Evolutionary conservation across 2,888 invertebrate species (phyloP).

Genomic region (Acrocyrtus sp.): DNA sequence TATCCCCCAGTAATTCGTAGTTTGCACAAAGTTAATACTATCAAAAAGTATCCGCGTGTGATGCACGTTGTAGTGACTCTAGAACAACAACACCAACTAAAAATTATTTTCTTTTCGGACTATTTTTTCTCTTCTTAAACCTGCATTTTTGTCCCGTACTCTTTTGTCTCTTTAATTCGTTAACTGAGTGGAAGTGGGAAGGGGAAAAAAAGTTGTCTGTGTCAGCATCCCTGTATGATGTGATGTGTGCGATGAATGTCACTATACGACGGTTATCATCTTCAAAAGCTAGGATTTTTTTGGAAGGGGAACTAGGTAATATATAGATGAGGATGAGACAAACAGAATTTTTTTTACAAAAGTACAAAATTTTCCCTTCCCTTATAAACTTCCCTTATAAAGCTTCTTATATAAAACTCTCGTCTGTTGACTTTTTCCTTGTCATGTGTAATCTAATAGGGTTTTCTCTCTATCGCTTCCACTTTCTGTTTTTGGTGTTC

Average conservation of each 20-base stretch:
- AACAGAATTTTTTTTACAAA: no score
- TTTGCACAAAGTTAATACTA: constrained; percentile 14
- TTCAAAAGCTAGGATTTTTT: constrained; percentile 42
- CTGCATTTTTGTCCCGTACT: constrained; percentile 1
- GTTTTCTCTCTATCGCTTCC: no score
- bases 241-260: constrained; percentile 31
- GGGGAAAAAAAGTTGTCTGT: constrained; percentile 32
- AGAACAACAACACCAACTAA: constrained; percentile 5
- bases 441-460: constrained; percentile 48
- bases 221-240: constrained; percentile 47
- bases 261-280: constrained; percentile 46
- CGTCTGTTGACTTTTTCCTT: constrained; percentile 14
- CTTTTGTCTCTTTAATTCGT: constrained; percentile 32
- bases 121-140: constrained; percentile 4
- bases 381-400: no score
- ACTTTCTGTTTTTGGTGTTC: no score
- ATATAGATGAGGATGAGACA: no score
- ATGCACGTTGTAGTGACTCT: constrained; percentile 2
- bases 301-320: no score
- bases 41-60: constrained; percentile 15
- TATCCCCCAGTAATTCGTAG: not conserved
- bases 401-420: no score
- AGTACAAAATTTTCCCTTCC: no score
- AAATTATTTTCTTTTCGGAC: not conserved
- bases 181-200: constrained; percentile 38